Evolutionary conservation across 2,888 invertebrate genomes (phyloP).

Genomic region (Agrotis exclamationis): DNA sequence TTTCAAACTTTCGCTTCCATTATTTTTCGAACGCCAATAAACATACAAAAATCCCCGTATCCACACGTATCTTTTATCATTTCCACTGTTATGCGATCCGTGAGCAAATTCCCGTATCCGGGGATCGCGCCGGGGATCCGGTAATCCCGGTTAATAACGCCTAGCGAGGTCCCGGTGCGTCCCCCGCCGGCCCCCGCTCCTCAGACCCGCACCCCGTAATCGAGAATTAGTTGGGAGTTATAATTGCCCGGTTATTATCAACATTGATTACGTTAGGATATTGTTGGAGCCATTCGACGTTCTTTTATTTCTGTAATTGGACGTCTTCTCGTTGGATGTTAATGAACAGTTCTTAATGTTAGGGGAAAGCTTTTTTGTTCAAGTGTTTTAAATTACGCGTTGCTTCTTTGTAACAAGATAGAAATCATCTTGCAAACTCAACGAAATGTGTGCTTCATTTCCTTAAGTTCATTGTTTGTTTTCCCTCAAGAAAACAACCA

Average conservation of each 20-base stretch:
- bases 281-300: constrained; percentile 66
- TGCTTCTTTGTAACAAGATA: constrained; percentile 20
- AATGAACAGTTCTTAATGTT: constrained; percentile 56
- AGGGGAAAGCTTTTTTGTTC: constrained; percentile 45
- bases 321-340: constrained; percentile 56
- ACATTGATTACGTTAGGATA: constrained; percentile 74
- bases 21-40: constrained; percentile 61
- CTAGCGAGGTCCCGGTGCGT: constrained; percentile 71
- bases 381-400: constrained; percentile 34
- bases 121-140: constrained; percentile 84
- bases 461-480: constrained; percentile 63
- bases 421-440: constrained; percentile 35
- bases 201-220: constrained; percentile 82
- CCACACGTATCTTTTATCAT: constrained; percentile 88
- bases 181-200: constrained; percentile 71
- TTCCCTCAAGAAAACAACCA: constrained; percentile 67
- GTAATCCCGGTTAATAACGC: constrained; percentile 91
- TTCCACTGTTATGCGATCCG: constrained; percentile 86
- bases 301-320: constrained; percentile 66
- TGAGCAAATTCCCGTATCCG: constrained; percentile 90
- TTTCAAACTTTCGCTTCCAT: constrained; percentile 57
- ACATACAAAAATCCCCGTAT: constrained; percentile 67
- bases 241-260: constrained; percentile 85
- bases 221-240: constrained; percentile 84
- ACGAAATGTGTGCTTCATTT: constrained; percentile 46